Evolutionary conservation across 2,113 vertebrate species (phyloP).

Genomic region (Xiphophorus couchianus): DNA sequence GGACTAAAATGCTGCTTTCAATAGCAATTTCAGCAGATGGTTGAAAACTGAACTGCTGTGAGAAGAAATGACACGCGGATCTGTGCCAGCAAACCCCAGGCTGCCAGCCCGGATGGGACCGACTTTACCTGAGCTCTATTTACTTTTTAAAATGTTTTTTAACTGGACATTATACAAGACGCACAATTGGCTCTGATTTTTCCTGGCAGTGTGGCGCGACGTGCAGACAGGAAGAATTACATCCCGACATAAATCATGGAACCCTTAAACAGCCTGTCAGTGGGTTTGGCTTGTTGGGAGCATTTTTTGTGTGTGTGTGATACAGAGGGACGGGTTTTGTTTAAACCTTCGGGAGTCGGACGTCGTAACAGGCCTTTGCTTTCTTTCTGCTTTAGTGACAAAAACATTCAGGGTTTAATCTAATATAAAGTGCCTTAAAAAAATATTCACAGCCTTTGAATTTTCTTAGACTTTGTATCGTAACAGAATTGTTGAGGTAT

Average conservation of each 20-base stretch:
- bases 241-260: conserved; percentile 12
- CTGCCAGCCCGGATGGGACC: conserved; percentile 24
- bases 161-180: conserved; percentile 27
- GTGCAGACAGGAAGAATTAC: conserved; percentile 24
- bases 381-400: background rate
- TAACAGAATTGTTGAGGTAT: too few relatives aligned
- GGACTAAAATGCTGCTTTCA: conserved; percentile 43
- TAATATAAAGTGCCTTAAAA: too few relatives aligned
- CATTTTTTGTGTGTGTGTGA: background rate
- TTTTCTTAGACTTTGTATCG: too few relatives aligned
- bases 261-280: background rate
- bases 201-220: conserved; percentile 1
- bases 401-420: background rate
- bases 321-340: background rate
- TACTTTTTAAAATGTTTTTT: conserved; percentile 2
- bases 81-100: conserved; percentile 41
- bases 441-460: too few relatives aligned
- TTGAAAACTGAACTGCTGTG: conserved; percentile 15
- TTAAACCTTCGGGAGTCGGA: background rate
- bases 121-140: conserved; percentile 24
- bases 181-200: conserved; percentile 14
- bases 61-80: conserved; percentile 29
- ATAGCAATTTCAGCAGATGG: conserved; percentile 47
- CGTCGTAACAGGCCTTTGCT: background rate
- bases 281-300: background rate